A percentile compares a stretch with the other conserved stretches of the same genome.
These are phyloP conservation scores for Oncorhynchus clarkii DNA, from an alignment of 2,113 vertebrate species.

Conservation along the genomic window DNA sequence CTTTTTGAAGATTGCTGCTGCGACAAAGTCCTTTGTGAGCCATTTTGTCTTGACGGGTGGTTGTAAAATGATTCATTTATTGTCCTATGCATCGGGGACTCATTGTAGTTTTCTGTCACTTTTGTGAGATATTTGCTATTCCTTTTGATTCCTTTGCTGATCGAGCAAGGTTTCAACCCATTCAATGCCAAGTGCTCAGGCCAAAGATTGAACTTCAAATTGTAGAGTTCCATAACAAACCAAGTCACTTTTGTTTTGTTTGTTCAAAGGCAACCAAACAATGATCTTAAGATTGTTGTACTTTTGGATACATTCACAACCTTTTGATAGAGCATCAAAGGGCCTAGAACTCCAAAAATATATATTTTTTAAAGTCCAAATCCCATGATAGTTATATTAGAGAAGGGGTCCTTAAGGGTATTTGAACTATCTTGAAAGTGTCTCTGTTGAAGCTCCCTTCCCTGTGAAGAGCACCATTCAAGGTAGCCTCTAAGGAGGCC, in stretches of 20 bases:
- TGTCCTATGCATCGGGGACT: background rate
- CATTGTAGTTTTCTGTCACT: background rate
- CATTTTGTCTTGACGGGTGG: background rate
- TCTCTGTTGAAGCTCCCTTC: background rate
- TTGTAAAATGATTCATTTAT: background rate
- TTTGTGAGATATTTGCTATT: background rate
- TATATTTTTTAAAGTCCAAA: too few relatives aligned
- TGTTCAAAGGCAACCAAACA: background rate
- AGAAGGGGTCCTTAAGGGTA: too few relatives aligned
- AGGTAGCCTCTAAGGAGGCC: background rate
- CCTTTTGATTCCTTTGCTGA: background rate
- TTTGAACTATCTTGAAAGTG: background rate
- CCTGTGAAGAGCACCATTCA: slow-evolving; percentile 1
- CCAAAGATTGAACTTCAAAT: background rate
- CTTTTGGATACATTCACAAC: too few relatives aligned
- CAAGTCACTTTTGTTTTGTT: background rate
- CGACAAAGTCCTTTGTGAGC: slow-evolving; percentile 6
- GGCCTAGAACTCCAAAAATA: too few relatives aligned
- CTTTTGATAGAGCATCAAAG: too few relatives aligned
- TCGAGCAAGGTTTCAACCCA: background rate
- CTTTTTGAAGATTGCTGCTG: background rate
- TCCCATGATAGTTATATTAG: too few relatives aligned
- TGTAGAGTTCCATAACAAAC: background rate
- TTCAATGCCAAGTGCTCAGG: background rate
- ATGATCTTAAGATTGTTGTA: too few relatives aligned